Evolutionary conservation across 2,113 vertebrate genomes (phyloP).

Genomic region (Lepidothrix coronata): DNA sequence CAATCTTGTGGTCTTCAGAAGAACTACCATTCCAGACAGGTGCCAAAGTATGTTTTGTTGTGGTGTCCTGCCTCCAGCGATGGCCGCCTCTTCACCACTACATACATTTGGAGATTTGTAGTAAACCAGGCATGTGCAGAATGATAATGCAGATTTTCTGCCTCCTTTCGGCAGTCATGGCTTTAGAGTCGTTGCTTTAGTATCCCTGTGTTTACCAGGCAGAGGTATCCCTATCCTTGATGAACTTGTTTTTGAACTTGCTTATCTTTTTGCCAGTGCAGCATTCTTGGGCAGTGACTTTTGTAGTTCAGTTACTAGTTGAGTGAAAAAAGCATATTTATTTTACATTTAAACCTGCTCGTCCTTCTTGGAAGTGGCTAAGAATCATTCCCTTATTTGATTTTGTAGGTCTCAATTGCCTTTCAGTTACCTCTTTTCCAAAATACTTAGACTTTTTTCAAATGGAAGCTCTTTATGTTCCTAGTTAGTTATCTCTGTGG

Average conservation of each 20-base stretch:
- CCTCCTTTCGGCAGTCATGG: neutral
- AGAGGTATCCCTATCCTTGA: neutral
- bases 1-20: neutral
- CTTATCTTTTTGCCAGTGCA: neutral
- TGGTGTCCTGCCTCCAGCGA: neutral
- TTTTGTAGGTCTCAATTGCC: neutral
- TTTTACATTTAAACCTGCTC: neutral
- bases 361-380: neutral
- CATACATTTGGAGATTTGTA: fast-evolving
- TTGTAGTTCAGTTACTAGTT: neutral
- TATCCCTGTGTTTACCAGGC: neutral
- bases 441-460: neutral
- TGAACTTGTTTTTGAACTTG: neutral
- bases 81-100: neutral
- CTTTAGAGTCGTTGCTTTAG: neutral
- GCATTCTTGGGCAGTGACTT: neutral
- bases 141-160: neutral
- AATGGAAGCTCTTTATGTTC: neutral
- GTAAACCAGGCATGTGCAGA: neutral
- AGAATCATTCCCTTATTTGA: neutral
- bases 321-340: neutral
- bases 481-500: neutral
- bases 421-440: neutral
- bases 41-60: neutral
- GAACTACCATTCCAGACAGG: neutral